Percentiles rank a stretch among this genome's conserved stretches.
Conservation (phyloP, 2,113 vertebrate species). For the Pomatorhinus ruficollis region DNA sequence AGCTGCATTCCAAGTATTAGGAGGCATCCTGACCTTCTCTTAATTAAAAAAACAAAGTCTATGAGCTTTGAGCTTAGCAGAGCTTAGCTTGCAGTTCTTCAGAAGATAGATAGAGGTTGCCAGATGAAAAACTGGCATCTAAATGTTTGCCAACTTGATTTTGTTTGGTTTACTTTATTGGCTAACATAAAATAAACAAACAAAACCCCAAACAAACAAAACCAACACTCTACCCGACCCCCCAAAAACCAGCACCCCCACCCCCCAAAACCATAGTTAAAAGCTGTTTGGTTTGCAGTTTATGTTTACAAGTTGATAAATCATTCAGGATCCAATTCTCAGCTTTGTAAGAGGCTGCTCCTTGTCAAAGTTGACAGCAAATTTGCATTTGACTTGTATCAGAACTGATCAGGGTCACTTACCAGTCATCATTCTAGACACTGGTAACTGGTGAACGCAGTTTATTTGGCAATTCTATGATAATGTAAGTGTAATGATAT, state of each 20-base stretch:
- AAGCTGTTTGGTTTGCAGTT: constrained; percentile 1
- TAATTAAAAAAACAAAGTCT: constrained; percentile 53
- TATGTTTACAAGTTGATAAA: constrained; percentile 3
- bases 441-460: neutral
- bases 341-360: neutral
- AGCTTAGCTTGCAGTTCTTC: constrained; percentile 52
- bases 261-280: neutral
- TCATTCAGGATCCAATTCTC: neutral
- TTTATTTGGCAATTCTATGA: neutral
- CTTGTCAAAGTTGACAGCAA: neutral
- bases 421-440: neutral
- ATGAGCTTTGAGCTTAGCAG: constrained; percentile 20
- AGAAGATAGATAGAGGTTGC: neutral
- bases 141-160: constrained; percentile 15
- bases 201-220: neutral
- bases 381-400: neutral
- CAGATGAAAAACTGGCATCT: constrained; percentile 23
- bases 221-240: neutral
- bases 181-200: neutral
- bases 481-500: neutral
- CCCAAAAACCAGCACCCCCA: neutral
- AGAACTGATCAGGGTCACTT: neutral
- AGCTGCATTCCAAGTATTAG: constrained; percentile 42
- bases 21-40: constrained; percentile 24
- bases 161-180: constrained; percentile 26